Evolutionary conservation across 1,140 invertebrate genomes (phyloP).

Genomic region (Sinonovacula constricta): DNA sequence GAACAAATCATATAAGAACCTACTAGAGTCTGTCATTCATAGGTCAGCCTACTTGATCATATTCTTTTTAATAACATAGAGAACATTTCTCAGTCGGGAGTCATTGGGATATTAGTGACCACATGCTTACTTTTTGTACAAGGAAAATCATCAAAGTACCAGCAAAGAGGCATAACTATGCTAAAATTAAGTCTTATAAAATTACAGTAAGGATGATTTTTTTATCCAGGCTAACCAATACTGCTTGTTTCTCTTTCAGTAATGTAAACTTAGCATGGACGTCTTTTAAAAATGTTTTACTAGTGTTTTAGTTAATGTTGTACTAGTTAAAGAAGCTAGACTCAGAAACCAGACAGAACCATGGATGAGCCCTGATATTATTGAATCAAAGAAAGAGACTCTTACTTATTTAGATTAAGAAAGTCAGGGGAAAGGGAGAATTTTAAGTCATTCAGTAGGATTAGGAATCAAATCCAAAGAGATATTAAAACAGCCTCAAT

Average conservation of each 20-base stretch:
- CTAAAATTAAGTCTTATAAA: too few species aligned
- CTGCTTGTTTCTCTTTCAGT: not conserved
- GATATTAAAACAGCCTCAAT: not conserved
- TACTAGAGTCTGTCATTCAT: conserved; percentile 30
- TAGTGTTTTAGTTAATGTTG: not conserved
- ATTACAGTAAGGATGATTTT: too few species aligned
- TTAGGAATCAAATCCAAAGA: not conserved
- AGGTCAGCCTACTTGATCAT: conserved; percentile 37
- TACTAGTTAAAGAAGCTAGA: not conserved
- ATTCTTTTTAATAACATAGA: conserved; percentile 35
- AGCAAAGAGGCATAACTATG: too few species aligned
- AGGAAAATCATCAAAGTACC: conserved; percentile 21
- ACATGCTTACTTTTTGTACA: conserved; percentile 46
- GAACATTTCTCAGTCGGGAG: conserved; percentile 42
- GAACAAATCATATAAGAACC: conserved; percentile 39
- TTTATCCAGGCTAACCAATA: not conserved
- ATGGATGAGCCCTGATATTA: not conserved
- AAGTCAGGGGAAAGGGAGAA: too few species aligned
- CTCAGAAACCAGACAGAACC: not conserved
- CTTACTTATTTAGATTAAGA: not conserved
- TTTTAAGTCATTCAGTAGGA: not conserved
- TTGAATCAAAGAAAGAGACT: not conserved
- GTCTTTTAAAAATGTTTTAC: not conserved
- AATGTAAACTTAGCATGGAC: not conserved
- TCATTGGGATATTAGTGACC: conserved; percentile 22